These are phyloP conservation scores for Hirtodrosophila histrioides DNA, from an alignment of 2,888 invertebrate genomes.

Conservation along the genomic window DNA sequence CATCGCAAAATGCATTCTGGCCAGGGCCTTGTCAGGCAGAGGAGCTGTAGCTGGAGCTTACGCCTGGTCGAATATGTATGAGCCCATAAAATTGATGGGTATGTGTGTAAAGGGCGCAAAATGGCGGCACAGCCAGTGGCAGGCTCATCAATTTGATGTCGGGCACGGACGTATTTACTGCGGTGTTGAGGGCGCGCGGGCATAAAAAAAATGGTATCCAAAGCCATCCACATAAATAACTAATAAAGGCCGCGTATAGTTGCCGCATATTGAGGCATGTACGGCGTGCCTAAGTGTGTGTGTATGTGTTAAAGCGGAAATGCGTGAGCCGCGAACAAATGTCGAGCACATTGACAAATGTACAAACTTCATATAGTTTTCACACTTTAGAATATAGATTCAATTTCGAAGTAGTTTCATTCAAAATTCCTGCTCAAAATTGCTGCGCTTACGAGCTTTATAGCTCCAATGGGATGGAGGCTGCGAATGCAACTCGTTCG, in stretches of 20 bases:
- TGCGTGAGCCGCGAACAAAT: constrained; percentile 36
- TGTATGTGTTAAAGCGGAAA: constrained; percentile 40
- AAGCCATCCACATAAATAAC: constrained; percentile 65
- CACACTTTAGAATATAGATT: background rate
- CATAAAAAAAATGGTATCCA: constrained; percentile 39
- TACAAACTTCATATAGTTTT: constrained; percentile 7
- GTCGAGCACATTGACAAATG: constrained; percentile 26
- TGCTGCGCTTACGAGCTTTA: background rate
- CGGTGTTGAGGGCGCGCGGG: constrained; percentile 60
- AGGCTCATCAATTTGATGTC: constrained; percentile 73
- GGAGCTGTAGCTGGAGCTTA: constrained; percentile 5
- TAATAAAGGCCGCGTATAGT: constrained; percentile 61
- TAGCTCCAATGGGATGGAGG: background rate
- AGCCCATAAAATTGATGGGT: constrained; percentile 70
- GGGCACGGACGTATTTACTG: constrained; percentile 62
- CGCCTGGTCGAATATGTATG: constrained; percentile 49
- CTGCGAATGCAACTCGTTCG: background rate
- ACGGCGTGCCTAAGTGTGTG: background rate
- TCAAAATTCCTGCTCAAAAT: constrained; percentile 7
- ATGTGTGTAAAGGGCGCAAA: constrained; percentile 25
- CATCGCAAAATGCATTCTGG: constrained; percentile 52
- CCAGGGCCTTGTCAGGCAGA: constrained; percentile 1
- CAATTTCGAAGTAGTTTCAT: background rate
- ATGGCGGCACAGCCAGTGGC: constrained; percentile 52
- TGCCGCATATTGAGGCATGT: constrained; percentile 5